A percentile compares a stretch with the other conserved stretches of the same genome.
Conservation (phyloP, 2,113 vertebrate species). For the Lampris megalopsis region DNA sequence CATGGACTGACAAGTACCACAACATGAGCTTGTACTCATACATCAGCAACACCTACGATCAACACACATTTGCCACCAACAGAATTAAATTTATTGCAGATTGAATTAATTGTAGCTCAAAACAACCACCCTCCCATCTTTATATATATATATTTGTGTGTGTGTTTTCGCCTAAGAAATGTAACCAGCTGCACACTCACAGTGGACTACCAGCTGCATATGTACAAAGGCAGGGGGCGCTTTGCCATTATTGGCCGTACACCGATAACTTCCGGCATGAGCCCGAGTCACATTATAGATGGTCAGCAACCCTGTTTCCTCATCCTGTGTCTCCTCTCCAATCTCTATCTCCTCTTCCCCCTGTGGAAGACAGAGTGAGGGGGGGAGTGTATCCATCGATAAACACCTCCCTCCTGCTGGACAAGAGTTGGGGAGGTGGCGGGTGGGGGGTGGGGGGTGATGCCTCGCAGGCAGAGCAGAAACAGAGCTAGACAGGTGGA, state of each 20-base stretch:
- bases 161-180: no score
- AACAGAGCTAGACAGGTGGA: slow-evolving; percentile 51
- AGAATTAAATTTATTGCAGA: no score
- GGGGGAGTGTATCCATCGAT: slow-evolving; percentile 56
- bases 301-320: slow-evolving; percentile 78
- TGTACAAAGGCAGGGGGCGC: slow-evolving; percentile 70
- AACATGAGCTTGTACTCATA: not conserved
- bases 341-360: slow-evolving; percentile 75
- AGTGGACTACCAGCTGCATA: slow-evolving; percentile 79
- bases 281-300: slow-evolving; percentile 79
- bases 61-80: no score
- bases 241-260: slow-evolving; percentile 85
- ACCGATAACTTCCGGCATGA: slow-evolving; percentile 86
- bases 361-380: slow-evolving; percentile 70
- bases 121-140: not conserved
- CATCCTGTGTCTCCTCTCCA: slow-evolving; percentile 67
- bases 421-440: slow-evolving; percentile 18
- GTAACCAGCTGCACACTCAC: slow-evolving; percentile 64
- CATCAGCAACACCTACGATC: no score
- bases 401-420: slow-evolving; percentile 32
- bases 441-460: not conserved
- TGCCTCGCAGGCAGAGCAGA: not conserved
- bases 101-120: not conserved
- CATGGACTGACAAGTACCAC: not conserved
- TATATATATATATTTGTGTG: no score